Base-by-base conservation (phyloP, 2,113 vertebrate genomes). In the Ramphastos sulfuratus region DNA sequence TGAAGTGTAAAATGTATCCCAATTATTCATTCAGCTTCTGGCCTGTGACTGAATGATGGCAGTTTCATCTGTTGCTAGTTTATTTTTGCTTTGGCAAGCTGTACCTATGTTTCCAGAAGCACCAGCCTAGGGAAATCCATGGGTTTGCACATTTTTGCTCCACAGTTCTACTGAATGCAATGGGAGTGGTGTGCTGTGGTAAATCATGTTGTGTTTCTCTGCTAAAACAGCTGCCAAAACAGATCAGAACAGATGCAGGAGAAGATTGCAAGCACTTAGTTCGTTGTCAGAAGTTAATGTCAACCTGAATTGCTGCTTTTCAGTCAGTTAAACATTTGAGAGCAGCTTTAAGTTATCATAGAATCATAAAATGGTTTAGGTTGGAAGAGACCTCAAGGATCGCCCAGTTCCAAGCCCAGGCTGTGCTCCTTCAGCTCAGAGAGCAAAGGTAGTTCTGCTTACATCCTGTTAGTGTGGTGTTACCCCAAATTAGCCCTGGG, bases 161-260 rank as follows among this genome's bases (percentile, higher is more conserved):
- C 85, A 74, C 30, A 55, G 8, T 94, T 95, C 52, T 85, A 30
- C 55, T 92, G 65, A 96, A 85, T 88, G 33, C 94, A 96, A 70
- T 59, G 78, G 31, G 71, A 94, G 31, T 58, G 72, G 79, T 95
- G 77, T 91, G 44, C 48, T 80, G 79, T 74, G 65, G 71, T 92
- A 94, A 64, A 89, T 59, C 93, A 48, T 54, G 31, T 33, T 25
- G 6, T 85, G 54, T 64, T 80, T 73, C 83, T 93, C 77, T 70
- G 67, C 90, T 77, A 92, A 89, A 97, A 87, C 72, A 67, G 74
- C 58, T 89, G 85, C 72, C 67, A 95, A 94, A 93, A 85, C 37
- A 86, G 87, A 94, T 95, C 76, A 6, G 9, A 65, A 69, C 14
- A 30, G 25, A 30, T 59, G n/a, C 25, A 52, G 71, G 85, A 64